A percentile compares a stretch with the other conserved stretches of the same genome.
phyloP scores from a whole-genome alignment of 2,888 invertebrate species.

The Leucoma salicis region DNA sequence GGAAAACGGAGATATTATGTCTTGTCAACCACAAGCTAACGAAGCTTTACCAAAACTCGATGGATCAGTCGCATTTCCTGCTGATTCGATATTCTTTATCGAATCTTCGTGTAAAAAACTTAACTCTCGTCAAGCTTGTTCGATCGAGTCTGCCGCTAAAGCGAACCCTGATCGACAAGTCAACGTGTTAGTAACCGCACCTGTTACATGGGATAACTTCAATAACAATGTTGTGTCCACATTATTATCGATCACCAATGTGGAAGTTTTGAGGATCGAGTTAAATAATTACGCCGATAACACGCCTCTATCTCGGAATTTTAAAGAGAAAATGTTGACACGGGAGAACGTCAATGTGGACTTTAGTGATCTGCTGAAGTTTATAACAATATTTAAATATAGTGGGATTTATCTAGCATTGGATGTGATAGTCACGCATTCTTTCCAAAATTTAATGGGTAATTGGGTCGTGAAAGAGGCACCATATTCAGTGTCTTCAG shows the following conservation, averaged over 20 bases:
- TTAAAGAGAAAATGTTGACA: too few species aligned
- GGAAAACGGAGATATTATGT: too few species aligned
- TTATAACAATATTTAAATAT: slow-evolving; percentile 18
- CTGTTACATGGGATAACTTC: neutral
- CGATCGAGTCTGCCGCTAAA: slow-evolving; percentile 30
- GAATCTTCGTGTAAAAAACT: slow-evolving; percentile 83
- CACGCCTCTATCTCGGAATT: slow-evolving; percentile 8
- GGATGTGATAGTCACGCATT: slow-evolving; percentile 16
- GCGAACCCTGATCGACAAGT: slow-evolving; percentile 53
- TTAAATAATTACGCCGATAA: slow-evolving; percentile 9
- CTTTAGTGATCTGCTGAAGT: slow-evolving; percentile 15
- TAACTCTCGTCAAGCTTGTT: slow-evolving; percentile 37
- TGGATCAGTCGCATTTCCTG: too few species aligned
- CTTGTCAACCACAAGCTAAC: too few species aligned
- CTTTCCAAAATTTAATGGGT: slow-evolving; percentile 4
- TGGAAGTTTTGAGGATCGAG: slow-evolving; percentile 10
- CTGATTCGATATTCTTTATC: slow-evolving; percentile 85
- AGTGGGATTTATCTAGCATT: slow-evolving; percentile 18
- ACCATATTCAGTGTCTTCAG: slow-evolving; percentile 6
- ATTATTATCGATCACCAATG: neutral
- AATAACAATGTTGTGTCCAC: neutral
- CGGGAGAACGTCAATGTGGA: slow-evolving; percentile 4
- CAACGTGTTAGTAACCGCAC: neutral
- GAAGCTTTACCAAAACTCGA: too few species aligned
- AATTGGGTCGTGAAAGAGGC: slow-evolving; percentile 23